phyloP scores from a whole-genome alignment of 1,140 invertebrate genomes.

The Lasioglossum baleicum region DNA sequence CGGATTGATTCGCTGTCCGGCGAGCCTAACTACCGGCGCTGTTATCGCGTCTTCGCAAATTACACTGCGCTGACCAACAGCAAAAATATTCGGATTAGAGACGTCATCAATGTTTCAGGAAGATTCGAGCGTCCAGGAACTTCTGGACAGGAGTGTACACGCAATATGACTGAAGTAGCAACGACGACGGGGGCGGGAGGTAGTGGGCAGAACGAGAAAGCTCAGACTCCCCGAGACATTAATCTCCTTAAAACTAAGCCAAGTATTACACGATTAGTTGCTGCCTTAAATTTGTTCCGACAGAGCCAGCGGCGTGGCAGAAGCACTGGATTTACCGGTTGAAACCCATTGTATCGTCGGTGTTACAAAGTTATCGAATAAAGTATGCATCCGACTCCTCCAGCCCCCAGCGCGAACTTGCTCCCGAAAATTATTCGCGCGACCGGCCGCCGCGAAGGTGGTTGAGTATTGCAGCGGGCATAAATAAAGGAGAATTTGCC shows the following conservation, averaged over 20 bases:
- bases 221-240: conserved; percentile 16
- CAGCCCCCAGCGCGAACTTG: conserved; percentile 4
- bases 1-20: conserved; percentile 34
- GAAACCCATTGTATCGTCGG: conserved; percentile 20
- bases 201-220: not conserved
- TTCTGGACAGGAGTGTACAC: no score
- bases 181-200: not conserved
- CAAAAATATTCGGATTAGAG: no score
- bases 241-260: conserved; percentile 51
- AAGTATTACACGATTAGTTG: conserved; percentile 51
- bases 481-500: conserved; percentile 43
- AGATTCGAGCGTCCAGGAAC: no score
- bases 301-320: not conserved
- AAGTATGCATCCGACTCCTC: conserved; percentile 16
- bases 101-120: no score
- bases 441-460: not conserved
- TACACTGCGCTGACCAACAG: no score
- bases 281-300: conserved; percentile 45
- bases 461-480: not conserved
- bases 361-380: conserved; percentile 48
- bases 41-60: not conserved
- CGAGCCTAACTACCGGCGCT: conserved; percentile 13
- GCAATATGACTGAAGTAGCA: not conserved
- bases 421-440: conserved; percentile 30
- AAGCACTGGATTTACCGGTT: conserved; percentile 35